phyloP scores from a whole-genome alignment of 2,797 vertebrate genomes.

The Sardinella longiceps region DNA sequence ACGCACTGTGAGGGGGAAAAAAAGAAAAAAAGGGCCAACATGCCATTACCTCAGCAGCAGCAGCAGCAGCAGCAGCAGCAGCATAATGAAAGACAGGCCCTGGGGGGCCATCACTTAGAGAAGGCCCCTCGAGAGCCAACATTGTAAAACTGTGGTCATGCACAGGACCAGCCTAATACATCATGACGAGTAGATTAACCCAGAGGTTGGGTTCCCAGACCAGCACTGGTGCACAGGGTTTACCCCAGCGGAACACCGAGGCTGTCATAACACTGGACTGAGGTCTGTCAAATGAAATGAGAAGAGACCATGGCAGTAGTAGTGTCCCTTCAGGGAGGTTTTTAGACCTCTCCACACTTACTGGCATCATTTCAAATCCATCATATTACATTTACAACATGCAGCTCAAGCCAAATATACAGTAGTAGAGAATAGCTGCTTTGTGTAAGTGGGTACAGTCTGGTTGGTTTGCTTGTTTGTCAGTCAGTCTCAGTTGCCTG shows the following conservation, averaged over 20 bases:
- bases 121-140: not conserved
- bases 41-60: not conserved
- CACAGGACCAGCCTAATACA: not conserved
- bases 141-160: not conserved
- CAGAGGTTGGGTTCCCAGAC: not conserved
- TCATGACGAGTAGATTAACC: slow-evolving; percentile 4
- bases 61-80: not conserved
- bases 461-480: not conserved
- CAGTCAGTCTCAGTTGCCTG: not conserved
- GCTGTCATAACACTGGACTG: not conserved
- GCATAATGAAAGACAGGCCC: not conserved
- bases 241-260: not conserved
- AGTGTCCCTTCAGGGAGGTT: not conserved
- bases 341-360: not conserved
- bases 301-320: not conserved
- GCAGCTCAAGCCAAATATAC: not conserved
- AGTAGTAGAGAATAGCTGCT: not conserved
- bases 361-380: not conserved
- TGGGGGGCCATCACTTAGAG: not conserved
- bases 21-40: not conserved
- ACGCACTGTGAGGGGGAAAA: not conserved
- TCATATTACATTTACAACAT: not conserved
- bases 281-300: not conserved
- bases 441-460: not conserved
- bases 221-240: not conserved